Conservation (phyloP, 1,140 invertebrate species). For the Babylonia areolata region DNA sequence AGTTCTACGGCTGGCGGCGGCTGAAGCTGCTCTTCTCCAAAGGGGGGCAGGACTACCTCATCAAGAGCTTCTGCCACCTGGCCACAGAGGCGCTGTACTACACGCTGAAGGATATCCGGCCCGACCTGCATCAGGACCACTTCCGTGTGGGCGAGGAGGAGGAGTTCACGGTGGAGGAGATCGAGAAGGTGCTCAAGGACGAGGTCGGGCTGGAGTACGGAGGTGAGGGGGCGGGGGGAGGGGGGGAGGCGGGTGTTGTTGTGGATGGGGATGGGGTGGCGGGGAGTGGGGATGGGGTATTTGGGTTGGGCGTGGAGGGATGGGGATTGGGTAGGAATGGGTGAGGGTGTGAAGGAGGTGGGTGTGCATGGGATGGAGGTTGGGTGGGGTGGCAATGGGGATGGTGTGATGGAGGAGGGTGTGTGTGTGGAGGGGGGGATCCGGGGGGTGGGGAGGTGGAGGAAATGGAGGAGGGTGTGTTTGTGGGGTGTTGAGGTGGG, state of each 20-base stretch:
- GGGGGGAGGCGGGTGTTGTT: neutral
- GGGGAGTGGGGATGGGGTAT: neutral
- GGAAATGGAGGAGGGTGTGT: too few relatives aligned
- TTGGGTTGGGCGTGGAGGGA: neutral
- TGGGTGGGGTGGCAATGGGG: too few relatives aligned
- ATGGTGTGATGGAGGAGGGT: too few relatives aligned
- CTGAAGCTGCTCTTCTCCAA: slow-evolving; percentile 84
- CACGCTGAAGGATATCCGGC: slow-evolving; percentile 17
- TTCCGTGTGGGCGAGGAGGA: slow-evolving; percentile 40
- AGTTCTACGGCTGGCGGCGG: slow-evolving; percentile 81
- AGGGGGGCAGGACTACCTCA: slow-evolving; percentile 75
- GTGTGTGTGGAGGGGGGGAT: too few relatives aligned
- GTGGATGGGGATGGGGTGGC: neutral
- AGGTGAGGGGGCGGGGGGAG: slow-evolving; percentile 44
- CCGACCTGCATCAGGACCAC: slow-evolving; percentile 42
- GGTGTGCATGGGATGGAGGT: neutral
- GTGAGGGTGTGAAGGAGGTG: neutral
- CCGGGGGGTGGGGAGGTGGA: too few relatives aligned
- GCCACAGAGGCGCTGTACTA: slow-evolving; percentile 49
- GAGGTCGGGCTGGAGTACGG: slow-evolving; percentile 46
- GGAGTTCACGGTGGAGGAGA: slow-evolving; percentile 12
- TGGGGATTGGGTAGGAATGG: neutral
- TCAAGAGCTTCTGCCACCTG: slow-evolving; percentile 57
- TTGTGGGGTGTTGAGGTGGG: too few relatives aligned
- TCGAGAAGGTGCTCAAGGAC: slow-evolving; percentile 32